Percentiles rank a stretch among this genome's conserved stretches.
phyloP scores from a whole-genome alignment of 2,113 vertebrate genomes.

The Stercorarius parasiticus region DNA sequence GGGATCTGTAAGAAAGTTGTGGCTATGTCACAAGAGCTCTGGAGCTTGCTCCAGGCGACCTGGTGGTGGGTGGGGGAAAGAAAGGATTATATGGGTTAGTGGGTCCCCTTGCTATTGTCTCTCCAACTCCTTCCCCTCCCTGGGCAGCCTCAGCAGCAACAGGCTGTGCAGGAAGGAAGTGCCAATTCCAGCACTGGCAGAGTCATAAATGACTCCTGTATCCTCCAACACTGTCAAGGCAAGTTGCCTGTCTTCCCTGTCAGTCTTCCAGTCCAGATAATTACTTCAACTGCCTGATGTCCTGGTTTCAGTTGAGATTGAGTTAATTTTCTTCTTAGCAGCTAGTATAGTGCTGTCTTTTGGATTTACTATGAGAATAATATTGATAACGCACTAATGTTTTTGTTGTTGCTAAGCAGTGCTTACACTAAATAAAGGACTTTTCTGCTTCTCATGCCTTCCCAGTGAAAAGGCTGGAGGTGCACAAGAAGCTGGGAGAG shows the following conservation, averaged over 20 bases:
- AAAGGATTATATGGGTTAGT: not conserved
- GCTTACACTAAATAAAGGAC: not conserved
- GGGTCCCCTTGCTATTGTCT: not conserved
- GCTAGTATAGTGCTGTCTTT: not conserved
- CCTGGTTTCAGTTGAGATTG: not conserved
- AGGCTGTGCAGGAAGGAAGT: not conserved
- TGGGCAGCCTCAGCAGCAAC: not conserved
- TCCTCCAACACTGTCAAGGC: not conserved
- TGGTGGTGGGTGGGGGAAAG: not conserved
- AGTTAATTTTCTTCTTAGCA: not conserved
- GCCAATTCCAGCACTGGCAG: not conserved
- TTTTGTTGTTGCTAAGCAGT: not conserved
- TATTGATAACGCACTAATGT: not conserved
- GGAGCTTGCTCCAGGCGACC: not conserved
- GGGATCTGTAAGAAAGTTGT: not conserved
- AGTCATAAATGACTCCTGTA: not conserved
- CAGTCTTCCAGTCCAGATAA: not conserved
- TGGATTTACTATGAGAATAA: not conserved
- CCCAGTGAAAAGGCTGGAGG: not conserved
- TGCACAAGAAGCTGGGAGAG: not conserved
- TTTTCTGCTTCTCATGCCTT: not conserved
- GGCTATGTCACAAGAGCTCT: not conserved
- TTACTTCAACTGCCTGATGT: not conserved
- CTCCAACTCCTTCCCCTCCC: not conserved
- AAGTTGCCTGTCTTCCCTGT: not conserved